Percentiles rank a stretch among this genome's conserved stretches.
phyloP scores from a whole-genome alignment of 2,888 invertebrate species.

The Steromphala cineraria region DNA sequence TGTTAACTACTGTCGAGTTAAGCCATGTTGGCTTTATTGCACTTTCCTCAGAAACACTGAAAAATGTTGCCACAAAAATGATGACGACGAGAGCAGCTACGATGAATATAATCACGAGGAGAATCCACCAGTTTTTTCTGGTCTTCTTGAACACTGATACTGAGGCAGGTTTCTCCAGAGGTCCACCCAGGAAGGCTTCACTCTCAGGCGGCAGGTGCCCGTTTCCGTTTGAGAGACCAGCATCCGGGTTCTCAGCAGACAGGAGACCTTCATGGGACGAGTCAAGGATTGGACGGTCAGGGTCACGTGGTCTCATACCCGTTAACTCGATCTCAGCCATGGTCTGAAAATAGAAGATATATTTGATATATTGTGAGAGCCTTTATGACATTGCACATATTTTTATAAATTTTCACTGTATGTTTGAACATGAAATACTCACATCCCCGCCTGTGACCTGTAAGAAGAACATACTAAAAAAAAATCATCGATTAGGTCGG shows the following conservation, averaged over 20 bases:
- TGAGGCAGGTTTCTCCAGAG: background rate
- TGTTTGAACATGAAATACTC: too few relatives aligned
- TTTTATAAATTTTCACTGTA: too few relatives aligned
- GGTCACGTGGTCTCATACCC: background rate
- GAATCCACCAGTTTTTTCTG: background rate
- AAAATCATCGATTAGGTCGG: too few relatives aligned
- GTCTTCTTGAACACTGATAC: background rate
- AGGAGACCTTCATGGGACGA: background rate
- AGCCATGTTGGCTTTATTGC: background rate
- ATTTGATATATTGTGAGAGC: too few relatives aligned
- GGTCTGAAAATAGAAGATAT: background rate
- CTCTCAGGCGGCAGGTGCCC: slow-evolving; percentile 8
- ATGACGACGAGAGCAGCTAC: slow-evolving; percentile 31
- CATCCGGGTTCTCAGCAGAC: background rate
- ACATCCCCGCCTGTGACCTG: too few relatives aligned
- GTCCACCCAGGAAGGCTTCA: background rate
- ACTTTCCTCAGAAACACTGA: slow-evolving; percentile 31
- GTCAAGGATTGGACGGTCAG: background rate
- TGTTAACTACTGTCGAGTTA: background rate
- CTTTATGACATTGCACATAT: too few relatives aligned
- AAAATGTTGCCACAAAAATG: slow-evolving; percentile 34
- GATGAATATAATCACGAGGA: slow-evolving; percentile 23
- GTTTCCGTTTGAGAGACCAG: background rate
- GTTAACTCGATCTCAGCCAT: slow-evolving; percentile 19
- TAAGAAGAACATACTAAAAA: too few relatives aligned